Base-by-base conservation (phyloP, 2,113 vertebrate genomes). In the Litocranius walleri region DNA sequence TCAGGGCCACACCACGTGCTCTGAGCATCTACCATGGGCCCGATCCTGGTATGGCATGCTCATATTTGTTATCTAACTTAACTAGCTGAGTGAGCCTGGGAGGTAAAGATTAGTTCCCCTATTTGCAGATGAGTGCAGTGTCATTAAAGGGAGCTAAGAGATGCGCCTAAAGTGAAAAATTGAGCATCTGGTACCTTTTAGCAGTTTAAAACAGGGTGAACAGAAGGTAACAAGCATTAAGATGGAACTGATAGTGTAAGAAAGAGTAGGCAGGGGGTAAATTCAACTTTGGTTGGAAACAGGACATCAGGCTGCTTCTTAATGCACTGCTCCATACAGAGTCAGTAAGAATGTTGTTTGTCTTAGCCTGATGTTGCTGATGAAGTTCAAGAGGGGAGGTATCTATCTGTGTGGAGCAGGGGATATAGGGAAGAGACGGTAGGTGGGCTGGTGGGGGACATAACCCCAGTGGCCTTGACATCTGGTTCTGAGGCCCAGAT, bases 111-210 rank as follows among this genome's bases (percentile, higher is more conserved):
- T 56, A 48, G 50, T 56, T 84, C 50, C 45, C 10, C 27, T 48
- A 16, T 36, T 74, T 92, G 29, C 77, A 45, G 29, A 95, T 78
- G 82, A 94, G 25, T 40, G 23, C 17, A 21, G 1, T 17, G 33
- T 19, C 50, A 91, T 84, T 90, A 74, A 80, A 43, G 56, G 43
- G 95, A 83, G 81, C 10, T 78, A 67, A 81, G 78, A 90, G 36
- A 48, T 59, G 83, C 5, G 1, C 43, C 67, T 85, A 30, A 17
- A 74, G 89, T 91, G 17, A 56, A 80, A 87, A 93, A 81, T 84
- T 13, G 85, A 97, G 93, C 93, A 97, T 95, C 82, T 98, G 86
- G n/a, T 43, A 62, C 59, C 81, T 94, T 94, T 86, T 17, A 87
- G 78, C 50, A 43, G 62, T 84, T 95, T 74, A 83, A 80, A 94